A percentile compares a stretch with the other conserved stretches of the same genome.
Evolutionary conservation across 1,140 invertebrate species (phyloP).

Genomic region (Nasonia giraulti): DNA sequence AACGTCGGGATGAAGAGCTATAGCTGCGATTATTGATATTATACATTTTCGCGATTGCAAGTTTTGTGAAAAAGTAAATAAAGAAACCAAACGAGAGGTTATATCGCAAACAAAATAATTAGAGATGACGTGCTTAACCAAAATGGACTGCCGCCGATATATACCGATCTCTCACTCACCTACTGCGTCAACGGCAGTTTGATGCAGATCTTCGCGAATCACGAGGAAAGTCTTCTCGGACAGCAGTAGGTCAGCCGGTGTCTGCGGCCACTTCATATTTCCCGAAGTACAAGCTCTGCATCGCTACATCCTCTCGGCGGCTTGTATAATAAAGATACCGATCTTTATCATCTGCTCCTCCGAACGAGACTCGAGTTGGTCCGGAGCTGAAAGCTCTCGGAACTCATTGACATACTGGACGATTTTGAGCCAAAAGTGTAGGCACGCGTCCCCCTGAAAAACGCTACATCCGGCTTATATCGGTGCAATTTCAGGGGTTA

Average conservation of each 20-base stretch:
- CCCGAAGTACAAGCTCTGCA: not conserved
- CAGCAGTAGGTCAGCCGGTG: conserved; percentile 56
- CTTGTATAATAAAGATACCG: too few species aligned
- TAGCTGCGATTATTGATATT: too few species aligned
- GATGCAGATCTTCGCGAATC: conserved; percentile 60
- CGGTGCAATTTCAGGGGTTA: not conserved
- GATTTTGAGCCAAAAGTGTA: not conserved
- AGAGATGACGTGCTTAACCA: not conserved
- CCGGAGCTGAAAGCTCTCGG: too few species aligned
- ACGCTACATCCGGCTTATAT: not conserved
- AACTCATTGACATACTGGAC: not conserved
- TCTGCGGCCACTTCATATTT: conserved; percentile 65
- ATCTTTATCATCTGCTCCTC: too few species aligned
- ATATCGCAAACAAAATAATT: too few species aligned
- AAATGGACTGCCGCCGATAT: not conserved
- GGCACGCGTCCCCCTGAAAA: not conserved
- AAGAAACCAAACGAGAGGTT: not conserved
- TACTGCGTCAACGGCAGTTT: not conserved
- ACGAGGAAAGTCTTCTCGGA: conserved; percentile 66
- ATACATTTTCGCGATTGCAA: too few species aligned
- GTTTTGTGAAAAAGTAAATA: too few species aligned
- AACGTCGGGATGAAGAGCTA: too few species aligned
- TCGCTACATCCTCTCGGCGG: too few species aligned
- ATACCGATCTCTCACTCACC: not conserved
- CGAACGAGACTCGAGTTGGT: too few species aligned